Evolutionary conservation across 2,888 invertebrate genomes (phyloP).

Genomic region (Orchesella flavescens): DNA sequence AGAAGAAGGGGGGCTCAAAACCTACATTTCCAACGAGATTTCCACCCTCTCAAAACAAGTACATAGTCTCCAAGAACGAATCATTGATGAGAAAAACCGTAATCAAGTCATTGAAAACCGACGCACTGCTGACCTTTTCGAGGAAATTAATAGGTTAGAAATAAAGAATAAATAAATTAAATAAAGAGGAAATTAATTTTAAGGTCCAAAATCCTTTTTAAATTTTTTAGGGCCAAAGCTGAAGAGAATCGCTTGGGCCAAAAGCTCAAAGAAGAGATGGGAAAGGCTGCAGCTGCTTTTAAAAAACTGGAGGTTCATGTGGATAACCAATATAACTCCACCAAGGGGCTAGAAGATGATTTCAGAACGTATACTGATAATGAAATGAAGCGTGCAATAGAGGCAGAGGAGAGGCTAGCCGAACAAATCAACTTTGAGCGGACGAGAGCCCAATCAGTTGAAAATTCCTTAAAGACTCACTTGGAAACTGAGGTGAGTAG

Average conservation of each 20-base stretch:
- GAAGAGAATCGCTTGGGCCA: constrained; percentile 38
- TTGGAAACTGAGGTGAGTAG: constrained; percentile 44
- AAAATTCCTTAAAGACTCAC: constrained; percentile 27
- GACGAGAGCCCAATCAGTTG: constrained; percentile 19
- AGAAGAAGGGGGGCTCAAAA: constrained; percentile 39
- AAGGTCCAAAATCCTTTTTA: no score
- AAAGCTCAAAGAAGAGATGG: constrained; percentile 51
- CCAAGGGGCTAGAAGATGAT: constrained; percentile 3
- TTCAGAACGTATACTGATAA: background rate
- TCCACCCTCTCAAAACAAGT: constrained; percentile 35
- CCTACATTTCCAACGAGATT: constrained; percentile 26
- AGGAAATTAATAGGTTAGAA: constrained; percentile 54
- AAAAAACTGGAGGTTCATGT: constrained; percentile 52
- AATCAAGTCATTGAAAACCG: constrained; percentile 51
- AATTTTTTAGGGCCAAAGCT: constrained; percentile 45
- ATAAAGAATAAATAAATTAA: no score
- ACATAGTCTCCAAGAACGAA: constrained; percentile 39
- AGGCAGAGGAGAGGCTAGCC: constrained; percentile 25
- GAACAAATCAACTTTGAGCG: constrained; percentile 45
- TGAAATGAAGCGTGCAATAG: constrained; percentile 2
- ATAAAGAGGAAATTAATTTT: no score
- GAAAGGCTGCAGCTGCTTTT: constrained; percentile 52
- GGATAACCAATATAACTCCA: constrained; percentile 24
- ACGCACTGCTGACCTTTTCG: constrained; percentile 45
- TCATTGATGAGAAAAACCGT: constrained; percentile 55